Conservation (phyloP, 2,888 invertebrate genomes). For the Macrophya alboannulata region DNA sequence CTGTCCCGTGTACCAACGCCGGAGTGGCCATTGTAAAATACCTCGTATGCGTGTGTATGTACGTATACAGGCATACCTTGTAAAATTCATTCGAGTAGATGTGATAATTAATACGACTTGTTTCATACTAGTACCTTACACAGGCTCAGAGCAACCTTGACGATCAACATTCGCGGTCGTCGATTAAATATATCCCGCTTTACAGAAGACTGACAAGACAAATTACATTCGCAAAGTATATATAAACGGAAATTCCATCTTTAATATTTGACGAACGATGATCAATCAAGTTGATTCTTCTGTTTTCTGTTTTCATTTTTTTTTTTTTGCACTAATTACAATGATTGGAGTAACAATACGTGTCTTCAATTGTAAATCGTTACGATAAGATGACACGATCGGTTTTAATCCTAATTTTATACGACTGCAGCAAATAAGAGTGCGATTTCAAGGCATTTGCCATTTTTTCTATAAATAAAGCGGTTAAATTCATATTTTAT, state of each 20-base stretch:
- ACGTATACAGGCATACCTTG: background rate
- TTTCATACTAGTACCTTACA: background rate
- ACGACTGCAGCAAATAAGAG: background rate
- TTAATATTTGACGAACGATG: background rate
- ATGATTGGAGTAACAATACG: background rate
- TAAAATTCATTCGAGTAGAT: background rate
- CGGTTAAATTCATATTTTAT: background rate
- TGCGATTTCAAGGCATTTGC: background rate
- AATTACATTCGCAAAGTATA: background rate
- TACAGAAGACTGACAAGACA: background rate
- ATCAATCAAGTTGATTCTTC: background rate
- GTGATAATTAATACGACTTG: slow-evolving; percentile 22
- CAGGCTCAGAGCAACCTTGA: background rate
- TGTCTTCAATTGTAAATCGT: background rate
- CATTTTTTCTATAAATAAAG: background rate
- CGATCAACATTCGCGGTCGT: background rate
- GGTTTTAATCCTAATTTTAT: background rate
- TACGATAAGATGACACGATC: background rate
- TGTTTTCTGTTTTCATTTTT: background rate
- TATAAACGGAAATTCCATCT: background rate
- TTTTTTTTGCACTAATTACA: background rate
- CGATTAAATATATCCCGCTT: slow-evolving; percentile 5
- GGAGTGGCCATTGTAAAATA: background rate
- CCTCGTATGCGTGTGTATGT: background rate
- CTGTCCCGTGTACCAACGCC: background rate